phyloP scores from a whole-genome alignment of 2,888 invertebrate genomes.

The Drosophila neotestacea region DNA sequence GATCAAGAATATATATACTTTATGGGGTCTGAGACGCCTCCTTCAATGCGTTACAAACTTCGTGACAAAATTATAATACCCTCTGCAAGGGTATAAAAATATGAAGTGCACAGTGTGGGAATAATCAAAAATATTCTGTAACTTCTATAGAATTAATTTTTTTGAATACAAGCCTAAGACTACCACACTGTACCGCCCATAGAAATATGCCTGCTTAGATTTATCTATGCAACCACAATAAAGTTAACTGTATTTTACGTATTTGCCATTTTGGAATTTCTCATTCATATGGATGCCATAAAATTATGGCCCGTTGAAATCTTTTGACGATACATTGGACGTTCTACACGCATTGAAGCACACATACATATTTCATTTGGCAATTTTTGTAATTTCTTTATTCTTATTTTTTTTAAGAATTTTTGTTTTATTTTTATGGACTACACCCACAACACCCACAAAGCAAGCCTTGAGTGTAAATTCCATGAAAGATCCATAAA shows the following conservation, averaged over 20 bases:
- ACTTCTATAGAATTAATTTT: background rate
- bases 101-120: too few species aligned
- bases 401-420: slow-evolving; percentile 10
- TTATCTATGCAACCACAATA: slow-evolving; percentile 55
- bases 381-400: slow-evolving; percentile 51
- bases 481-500: slow-evolving; percentile 53
- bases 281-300: slow-evolving; percentile 50
- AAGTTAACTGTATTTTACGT: slow-evolving; percentile 59
- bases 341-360: slow-evolving; percentile 2
- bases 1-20: too few species aligned
- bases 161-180: too few species aligned
- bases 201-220: slow-evolving; percentile 39
- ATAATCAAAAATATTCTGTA: too few species aligned
- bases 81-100: too few species aligned
- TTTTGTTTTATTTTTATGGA: background rate
- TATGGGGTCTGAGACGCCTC: too few species aligned
- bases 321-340: slow-evolving; percentile 58
- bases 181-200: slow-evolving; percentile 35
- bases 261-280: slow-evolving; percentile 42
- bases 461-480: slow-evolving; percentile 59
- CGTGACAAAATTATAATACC: too few species aligned
- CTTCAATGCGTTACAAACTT: too few species aligned
- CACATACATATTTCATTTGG: slow-evolving; percentile 53
- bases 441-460: background rate
- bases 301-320: slow-evolving; percentile 72